Percentiles rank a stretch among this genome's conserved stretches.
phyloP scores from a whole-genome alignment of 1,140 invertebrate species.

The Aethina tumida region DNA sequence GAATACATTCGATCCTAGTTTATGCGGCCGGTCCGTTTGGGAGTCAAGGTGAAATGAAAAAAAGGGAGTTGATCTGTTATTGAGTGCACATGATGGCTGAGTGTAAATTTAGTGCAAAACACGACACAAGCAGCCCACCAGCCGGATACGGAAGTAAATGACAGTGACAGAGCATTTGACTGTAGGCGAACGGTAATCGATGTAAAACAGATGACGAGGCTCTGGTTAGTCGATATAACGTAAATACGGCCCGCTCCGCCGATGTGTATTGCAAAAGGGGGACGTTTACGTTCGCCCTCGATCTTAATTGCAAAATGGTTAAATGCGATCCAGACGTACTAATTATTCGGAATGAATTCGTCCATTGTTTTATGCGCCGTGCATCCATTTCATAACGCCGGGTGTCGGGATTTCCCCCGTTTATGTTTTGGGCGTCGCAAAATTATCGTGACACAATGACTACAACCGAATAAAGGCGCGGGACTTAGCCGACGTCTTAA shows the following conservation, averaged over 20 bases:
- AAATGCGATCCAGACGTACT: too few relatives aligned
- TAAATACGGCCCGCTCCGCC: too few relatives aligned
- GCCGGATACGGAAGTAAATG: conserved; percentile 22
- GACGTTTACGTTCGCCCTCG: too few relatives aligned
- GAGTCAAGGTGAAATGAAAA: conserved; percentile 12
- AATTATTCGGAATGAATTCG: too few relatives aligned
- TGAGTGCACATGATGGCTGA: conserved; percentile 13
- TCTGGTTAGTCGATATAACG: too few relatives aligned
- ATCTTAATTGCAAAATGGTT: too few relatives aligned
- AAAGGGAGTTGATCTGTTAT: conserved; percentile 13
- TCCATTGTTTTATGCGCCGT: too few relatives aligned
- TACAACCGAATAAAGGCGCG: background rate
- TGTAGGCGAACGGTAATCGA: conserved; percentile 34
- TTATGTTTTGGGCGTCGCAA: conserved; percentile 1
- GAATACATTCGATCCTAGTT: too few relatives aligned
- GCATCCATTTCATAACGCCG: conserved; percentile 27
- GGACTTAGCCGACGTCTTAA: background rate
- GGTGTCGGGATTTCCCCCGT: conserved; percentile 11
- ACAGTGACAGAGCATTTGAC: conserved; percentile 27
- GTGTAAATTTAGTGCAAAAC: conserved; percentile 18
- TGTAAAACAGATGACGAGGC: conserved; percentile 35
- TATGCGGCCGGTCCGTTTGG: too few relatives aligned
- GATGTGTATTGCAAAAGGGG: too few relatives aligned
- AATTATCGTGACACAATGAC: too few relatives aligned
- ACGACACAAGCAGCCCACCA: conserved; percentile 16